Evolutionary conservation across 2,888 invertebrate species (phyloP).

Genomic region (Lasioglossum lativentre): DNA sequence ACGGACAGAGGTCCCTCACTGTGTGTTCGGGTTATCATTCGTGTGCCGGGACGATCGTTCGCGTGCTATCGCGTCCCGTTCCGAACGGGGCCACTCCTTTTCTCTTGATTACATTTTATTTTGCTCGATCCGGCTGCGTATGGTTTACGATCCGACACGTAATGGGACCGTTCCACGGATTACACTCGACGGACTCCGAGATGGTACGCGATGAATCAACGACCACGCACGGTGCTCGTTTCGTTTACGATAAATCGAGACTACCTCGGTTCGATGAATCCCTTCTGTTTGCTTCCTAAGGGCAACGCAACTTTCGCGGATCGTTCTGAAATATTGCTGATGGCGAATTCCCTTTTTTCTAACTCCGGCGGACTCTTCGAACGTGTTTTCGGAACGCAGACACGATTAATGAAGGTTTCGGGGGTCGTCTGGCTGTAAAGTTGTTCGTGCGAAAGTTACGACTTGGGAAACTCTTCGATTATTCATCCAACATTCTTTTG

Average conservation of each 20-base stretch:
- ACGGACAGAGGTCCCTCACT: background rate
- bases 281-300: conserved; percentile 4
- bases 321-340: background rate
- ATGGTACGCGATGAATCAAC: conserved; percentile 40
- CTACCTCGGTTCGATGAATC: conserved; percentile 7
- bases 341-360: background rate
- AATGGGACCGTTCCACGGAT: conserved; percentile 43
- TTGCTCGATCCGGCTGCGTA: conserved; percentile 32
- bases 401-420: background rate
- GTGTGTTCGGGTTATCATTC: background rate
- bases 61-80: conserved; percentile 45
- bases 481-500: background rate
- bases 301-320: background rate
- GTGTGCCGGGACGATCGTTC: conserved; percentile 36
- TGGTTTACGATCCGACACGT: conserved; percentile 57
- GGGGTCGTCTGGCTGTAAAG: background rate
- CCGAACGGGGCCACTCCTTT: conserved; percentile 11
- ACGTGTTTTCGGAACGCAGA: background rate
- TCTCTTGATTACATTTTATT: conserved; percentile 51
- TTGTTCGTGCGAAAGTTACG: background rate
- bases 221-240: conserved; percentile 8
- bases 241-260: conserved; percentile 32
- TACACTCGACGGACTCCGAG: conserved; percentile 25
- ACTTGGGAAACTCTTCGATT: background rate
- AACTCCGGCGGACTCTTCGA: background rate